Percentiles rank a stretch among this genome's conserved stretches.
Evolutionary conservation across 1,140 invertebrate genomes (phyloP).

Genomic region (Pollicipes pollicipes): DNA sequence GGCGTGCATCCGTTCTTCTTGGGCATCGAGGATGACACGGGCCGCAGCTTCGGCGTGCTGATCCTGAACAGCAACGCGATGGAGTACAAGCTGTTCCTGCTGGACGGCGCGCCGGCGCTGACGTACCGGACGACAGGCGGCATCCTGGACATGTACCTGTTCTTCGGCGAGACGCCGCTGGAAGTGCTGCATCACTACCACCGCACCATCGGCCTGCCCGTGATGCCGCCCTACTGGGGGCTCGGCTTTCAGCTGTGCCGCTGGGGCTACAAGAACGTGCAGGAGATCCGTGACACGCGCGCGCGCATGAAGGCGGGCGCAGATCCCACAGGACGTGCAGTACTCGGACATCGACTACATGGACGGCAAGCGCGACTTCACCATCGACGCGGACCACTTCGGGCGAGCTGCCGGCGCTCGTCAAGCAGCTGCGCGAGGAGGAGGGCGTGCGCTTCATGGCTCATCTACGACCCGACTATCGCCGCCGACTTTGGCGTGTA

Average conservation of each 20-base stretch:
- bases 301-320: constrained; percentile 24
- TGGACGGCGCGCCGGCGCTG: constrained; percentile 20
- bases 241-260: constrained; percentile 34
- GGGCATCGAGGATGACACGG: constrained; percentile 30
- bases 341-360: constrained; percentile 27
- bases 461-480: constrained; percentile 15
- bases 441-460: background rate
- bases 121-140: constrained; percentile 25
- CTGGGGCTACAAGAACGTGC: constrained; percentile 29
- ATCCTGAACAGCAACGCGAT: constrained; percentile 34
- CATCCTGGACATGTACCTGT: constrained; percentile 30
- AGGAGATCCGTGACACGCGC: constrained; percentile 22
- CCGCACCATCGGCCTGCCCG: constrained; percentile 27
- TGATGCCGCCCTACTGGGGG: constrained; percentile 34
- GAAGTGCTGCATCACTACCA: constrained; percentile 33
- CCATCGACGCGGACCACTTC: constrained; percentile 22
- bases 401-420: too few relatives aligned
- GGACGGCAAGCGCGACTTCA: constrained; percentile 32
- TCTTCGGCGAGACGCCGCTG: constrained; percentile 30
- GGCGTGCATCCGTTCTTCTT: constrained; percentile 40
- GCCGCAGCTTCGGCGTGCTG: constrained; percentile 29
- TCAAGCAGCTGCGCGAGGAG: too few relatives aligned
- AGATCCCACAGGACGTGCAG: constrained; percentile 35
- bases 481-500: constrained; percentile 18
- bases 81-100: constrained; percentile 17